A percentile compares a stretch with the other conserved stretches of the same genome.
Evolutionary conservation across 2,113 vertebrate species (phyloP).

Genomic region (Anoplopoma fimbria): DNA sequence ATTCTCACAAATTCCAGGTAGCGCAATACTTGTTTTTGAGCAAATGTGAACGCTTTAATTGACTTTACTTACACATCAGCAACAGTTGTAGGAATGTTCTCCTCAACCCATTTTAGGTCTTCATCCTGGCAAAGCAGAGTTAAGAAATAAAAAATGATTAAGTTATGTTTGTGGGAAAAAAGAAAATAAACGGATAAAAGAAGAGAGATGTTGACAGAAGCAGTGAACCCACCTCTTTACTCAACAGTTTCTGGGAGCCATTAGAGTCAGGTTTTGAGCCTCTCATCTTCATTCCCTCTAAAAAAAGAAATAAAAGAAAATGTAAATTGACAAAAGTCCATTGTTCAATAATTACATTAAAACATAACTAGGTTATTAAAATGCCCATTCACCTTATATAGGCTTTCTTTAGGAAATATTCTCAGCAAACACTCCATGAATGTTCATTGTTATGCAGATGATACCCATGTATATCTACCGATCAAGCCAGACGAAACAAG

Average conservation of each 20-base stretch:
- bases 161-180: not conserved
- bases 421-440: too few species aligned
- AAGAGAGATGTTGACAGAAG: too few species aligned
- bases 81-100: constrained; percentile 83
- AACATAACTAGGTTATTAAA: not conserved
- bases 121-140: constrained; percentile 74
- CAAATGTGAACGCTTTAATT: not conserved
- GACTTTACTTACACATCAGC: constrained; percentile 81
- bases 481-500: too few species aligned
- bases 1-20: not conserved
- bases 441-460: too few species aligned
- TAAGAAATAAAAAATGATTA: not conserved
- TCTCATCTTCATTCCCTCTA: constrained; percentile 98
- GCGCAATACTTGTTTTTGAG: not conserved
- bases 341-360: not conserved
- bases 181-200: not conserved
- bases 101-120: constrained; percentile 84
- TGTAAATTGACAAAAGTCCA: not conserved
- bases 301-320: not conserved
- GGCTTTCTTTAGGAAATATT: too few species aligned
- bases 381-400: constrained; percentile 1
- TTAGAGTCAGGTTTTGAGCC: constrained; percentile 92
- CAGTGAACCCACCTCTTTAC: constrained; percentile 86
- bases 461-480: too few species aligned
- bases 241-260: constrained; percentile 88